A percentile compares a stretch with the other conserved stretches of the same genome.
phyloP scores from a whole-genome alignment of 2,797 vertebrate species.

The Sardinella longiceps region DNA sequence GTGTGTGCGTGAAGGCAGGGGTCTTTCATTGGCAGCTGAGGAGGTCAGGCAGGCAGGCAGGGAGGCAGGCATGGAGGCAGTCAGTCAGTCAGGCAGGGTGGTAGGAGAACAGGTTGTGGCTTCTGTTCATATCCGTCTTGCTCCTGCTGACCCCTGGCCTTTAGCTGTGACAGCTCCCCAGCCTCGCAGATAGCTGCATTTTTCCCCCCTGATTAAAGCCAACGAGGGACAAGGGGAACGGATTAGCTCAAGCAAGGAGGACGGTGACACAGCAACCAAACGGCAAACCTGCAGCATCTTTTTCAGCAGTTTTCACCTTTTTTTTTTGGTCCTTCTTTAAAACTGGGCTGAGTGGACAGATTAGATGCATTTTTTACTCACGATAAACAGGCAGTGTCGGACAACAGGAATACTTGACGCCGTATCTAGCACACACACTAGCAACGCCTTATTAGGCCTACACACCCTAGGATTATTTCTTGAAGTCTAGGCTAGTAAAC shows the following conservation, averaged over 20 bases:
- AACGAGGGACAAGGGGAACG: neutral
- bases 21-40: constrained; percentile 63
- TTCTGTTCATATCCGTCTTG: constrained; percentile 68
- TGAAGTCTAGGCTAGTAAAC: no score
- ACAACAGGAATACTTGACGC: no score
- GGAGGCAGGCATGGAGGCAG: neutral
- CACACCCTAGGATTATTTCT: no score
- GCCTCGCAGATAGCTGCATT: constrained; percentile 52
- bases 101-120: constrained; percentile 66
- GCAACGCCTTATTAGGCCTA: no score
- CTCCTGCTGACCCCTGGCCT: constrained; percentile 69
- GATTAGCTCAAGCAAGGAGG: neutral
- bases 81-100: constrained; percentile 6
- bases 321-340: no score
- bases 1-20: constrained; percentile 12
- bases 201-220: neutral
- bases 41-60: constrained; percentile 39
- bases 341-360: no score
- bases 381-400: no score
- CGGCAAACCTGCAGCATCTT: neutral
- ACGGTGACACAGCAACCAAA: neutral
- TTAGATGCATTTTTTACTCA: no score
- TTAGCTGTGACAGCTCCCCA: constrained; percentile 63
- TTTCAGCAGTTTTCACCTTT: neutral
- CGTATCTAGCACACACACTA: no score